These are phyloP conservation scores for Netelia melanura DNA, from an alignment of 2,888 invertebrate species.

Conservation along the genomic window DNA sequence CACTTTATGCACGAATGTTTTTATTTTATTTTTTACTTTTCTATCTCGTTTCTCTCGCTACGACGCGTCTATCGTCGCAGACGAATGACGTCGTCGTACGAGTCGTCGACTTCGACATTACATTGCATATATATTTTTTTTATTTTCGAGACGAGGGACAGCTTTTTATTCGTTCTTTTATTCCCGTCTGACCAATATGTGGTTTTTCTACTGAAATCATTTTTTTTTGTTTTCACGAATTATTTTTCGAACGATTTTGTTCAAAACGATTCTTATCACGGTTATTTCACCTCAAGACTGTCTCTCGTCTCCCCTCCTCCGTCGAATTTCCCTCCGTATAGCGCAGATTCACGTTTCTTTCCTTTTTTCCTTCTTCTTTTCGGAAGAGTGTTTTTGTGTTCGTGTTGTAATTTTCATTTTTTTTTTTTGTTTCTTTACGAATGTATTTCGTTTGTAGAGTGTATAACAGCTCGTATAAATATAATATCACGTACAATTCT, in stretches of 20 bases:
- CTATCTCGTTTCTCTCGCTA: neutral
- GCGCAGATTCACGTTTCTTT: conserved; percentile 13
- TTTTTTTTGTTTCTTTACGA: conserved; percentile 44
- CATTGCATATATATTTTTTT: conserved; percentile 37
- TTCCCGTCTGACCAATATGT: conserved; percentile 16
- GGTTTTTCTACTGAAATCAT: conserved; percentile 47
- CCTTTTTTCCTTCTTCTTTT: conserved; percentile 6
- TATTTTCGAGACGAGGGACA: conserved; percentile 52
- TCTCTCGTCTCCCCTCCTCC: conserved; percentile 53
- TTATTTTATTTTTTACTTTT: conserved; percentile 3
- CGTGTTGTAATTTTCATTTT: conserved; percentile 36
- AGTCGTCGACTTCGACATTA: conserved; percentile 53
- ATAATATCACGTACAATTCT: conserved; percentile 80
- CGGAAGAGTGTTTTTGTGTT: conserved; percentile 58
- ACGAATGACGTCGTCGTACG: conserved; percentile 23
- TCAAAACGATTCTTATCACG: neutral
- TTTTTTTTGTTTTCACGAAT: neutral
- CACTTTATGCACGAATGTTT: conserved; percentile 32
- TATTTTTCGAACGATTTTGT: neutral
- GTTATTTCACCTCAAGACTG: conserved; percentile 10
- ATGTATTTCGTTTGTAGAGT: conserved; percentile 68
- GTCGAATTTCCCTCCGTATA: conserved; percentile 54
- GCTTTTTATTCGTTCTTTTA: neutral
- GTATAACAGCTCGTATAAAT: conserved; percentile 82
- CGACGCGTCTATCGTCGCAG: conserved; percentile 23